Conservation (phyloP, 2,797 vertebrate species). For the Delichon dasypus region DNA sequence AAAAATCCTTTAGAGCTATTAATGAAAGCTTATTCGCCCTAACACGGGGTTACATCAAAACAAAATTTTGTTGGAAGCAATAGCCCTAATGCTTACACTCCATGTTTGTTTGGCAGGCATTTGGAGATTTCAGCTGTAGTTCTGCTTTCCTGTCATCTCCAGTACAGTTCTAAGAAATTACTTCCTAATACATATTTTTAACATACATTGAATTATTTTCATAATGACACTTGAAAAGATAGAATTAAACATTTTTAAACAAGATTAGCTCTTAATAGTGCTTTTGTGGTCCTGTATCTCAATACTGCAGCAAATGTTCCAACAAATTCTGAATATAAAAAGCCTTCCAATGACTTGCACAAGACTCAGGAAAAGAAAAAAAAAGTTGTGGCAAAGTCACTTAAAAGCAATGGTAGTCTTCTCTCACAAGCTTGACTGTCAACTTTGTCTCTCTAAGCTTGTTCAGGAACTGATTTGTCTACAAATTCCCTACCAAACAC, state of each 20-base stretch:
- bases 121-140: background rate
- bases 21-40: background rate
- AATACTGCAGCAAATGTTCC: background rate
- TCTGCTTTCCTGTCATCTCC: background rate
- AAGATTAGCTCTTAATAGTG: background rate
- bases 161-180: background rate
- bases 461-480: background rate
- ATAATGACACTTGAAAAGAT: background rate
- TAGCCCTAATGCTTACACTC: background rate
- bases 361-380: background rate
- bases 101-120: background rate
- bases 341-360: background rate
- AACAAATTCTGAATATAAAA: background rate
- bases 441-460: background rate
- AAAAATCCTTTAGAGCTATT: background rate
- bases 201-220: background rate
- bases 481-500: background rate
- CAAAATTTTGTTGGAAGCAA: background rate
- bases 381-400: background rate
- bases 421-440: background rate
- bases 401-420: background rate
- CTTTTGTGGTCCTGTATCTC: background rate
- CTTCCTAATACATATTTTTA: background rate
- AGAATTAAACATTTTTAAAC: background rate
- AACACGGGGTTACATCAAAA: background rate